These are phyloP conservation scores for Smutsia temminckii DNA, from an alignment of 2,797 vertebrate species.

Conservation along the genomic window DNA sequence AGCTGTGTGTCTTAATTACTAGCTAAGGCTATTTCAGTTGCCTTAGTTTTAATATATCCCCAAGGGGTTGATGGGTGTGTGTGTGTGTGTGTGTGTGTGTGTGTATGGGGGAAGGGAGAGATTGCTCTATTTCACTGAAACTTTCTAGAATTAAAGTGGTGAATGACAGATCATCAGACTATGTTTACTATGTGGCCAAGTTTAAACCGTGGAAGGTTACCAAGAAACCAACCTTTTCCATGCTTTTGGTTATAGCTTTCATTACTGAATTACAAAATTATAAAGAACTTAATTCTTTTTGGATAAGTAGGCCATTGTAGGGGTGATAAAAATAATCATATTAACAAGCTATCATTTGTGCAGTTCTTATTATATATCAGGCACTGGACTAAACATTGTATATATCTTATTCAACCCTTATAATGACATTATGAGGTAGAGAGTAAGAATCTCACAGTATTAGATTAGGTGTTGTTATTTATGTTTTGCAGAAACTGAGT, in stretches of 20 bases:
- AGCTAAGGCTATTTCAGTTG: conserved; percentile 62
- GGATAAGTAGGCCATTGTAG: not conserved
- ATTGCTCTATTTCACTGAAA: conserved; percentile 49
- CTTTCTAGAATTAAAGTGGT: conserved; percentile 57
- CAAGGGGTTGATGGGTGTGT: not conserved
- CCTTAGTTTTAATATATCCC: conserved; percentile 51
- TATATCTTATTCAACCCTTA: not conserved
- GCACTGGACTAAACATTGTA: not conserved
- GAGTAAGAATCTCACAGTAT: not conserved
- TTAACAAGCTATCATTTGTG: conserved; percentile 28
- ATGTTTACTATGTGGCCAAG: not conserved
- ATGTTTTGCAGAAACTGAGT: conserved; percentile 26
- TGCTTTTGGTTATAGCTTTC: conserved; percentile 17
- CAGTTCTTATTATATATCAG: conserved; percentile 1
- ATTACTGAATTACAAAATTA: conserved; percentile 24
- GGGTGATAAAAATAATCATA: not conserved
- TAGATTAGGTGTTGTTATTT: not conserved
- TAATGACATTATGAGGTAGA: not conserved
- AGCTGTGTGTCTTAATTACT: conserved; percentile 60
- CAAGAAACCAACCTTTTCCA: not conserved
- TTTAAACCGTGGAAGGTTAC: not conserved
- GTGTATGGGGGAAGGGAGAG: not conserved
- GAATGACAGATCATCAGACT: not conserved
- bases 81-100: not conserved
- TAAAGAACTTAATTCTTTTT: conserved; percentile 39